These are phyloP conservation scores for Silurus asotus DNA, from an alignment of 2,113 vertebrate species.

Conservation along the genomic window DNA sequence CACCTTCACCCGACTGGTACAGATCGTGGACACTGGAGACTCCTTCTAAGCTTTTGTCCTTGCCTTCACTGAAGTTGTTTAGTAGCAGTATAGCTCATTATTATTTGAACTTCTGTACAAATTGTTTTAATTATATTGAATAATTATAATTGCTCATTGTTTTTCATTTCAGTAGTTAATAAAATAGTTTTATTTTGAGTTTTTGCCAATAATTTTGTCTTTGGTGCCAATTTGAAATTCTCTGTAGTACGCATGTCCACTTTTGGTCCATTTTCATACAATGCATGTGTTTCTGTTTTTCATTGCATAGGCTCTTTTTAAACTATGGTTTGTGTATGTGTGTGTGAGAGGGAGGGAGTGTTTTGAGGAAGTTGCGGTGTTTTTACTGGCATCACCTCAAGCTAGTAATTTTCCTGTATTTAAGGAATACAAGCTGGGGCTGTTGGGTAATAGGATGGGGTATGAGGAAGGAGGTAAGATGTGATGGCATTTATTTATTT, in stretches of 20 bases:
- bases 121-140: background rate
- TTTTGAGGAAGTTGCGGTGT: constrained; percentile 34
- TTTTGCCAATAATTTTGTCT: background rate
- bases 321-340: background rate
- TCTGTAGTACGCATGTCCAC: background rate
- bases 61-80: too few species aligned
- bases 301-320: background rate
- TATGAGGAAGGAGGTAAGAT: constrained; percentile 1
- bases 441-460: background rate
- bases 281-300: constrained; percentile 9
- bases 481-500: background rate
- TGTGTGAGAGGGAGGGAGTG: background rate
- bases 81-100: too few species aligned
- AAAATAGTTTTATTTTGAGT: background rate
- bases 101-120: background rate
- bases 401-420: constrained; percentile 15
- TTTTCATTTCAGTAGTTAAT: background rate
- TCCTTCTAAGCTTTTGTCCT: too few species aligned
- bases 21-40: too few species aligned
- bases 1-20: too few species aligned
- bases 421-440: background rate
- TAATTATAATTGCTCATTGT: background rate
- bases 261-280: background rate
- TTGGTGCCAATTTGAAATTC: background rate
- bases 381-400: constrained; percentile 29